A percentile compares a stretch with the other conserved stretches of the same genome.
These are phyloP conservation scores for Lottia scabra DNA, from an alignment of 2,888 invertebrate species.

Conservation along the genomic window DNA sequence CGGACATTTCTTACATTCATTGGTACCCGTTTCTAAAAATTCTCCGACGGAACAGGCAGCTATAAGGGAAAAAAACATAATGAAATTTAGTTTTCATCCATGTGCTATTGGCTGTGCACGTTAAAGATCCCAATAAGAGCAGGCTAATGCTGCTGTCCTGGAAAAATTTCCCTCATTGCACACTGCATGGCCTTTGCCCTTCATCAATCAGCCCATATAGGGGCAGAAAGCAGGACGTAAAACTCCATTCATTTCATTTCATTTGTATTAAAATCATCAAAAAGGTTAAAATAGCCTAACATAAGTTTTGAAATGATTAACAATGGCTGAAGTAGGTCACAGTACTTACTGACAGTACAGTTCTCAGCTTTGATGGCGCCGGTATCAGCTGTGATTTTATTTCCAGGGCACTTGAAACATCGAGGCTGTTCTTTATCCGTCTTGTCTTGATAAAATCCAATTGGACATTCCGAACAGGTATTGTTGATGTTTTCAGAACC, in stretches of 20 bases:
- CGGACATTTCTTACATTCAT: conserved; percentile 83
- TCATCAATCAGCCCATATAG: too few relatives aligned
- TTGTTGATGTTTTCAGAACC: conserved; percentile 73
- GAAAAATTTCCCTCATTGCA: too few relatives aligned
- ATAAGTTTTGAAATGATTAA: too few relatives aligned
- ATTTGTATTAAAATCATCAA: too few relatives aligned
- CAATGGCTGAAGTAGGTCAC: too few relatives aligned
- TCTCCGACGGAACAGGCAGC: conserved; percentile 86
- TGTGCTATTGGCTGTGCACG: too few relatives aligned
- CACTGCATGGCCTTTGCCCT: too few relatives aligned
- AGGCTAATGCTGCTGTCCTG: too few relatives aligned
- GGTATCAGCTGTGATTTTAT: conserved; percentile 31
- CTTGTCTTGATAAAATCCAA: conserved; percentile 54
- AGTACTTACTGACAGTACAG: conserved; percentile 40
- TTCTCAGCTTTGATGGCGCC: conserved; percentile 24
- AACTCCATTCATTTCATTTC: too few relatives aligned
- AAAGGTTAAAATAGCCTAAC: too few relatives aligned
- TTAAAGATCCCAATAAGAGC: too few relatives aligned
- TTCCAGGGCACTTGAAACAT: conserved; percentile 40
- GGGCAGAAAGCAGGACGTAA: too few relatives aligned
- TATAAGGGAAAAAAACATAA: conserved; percentile 30
- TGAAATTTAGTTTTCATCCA: neutral
- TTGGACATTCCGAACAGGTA: conserved; percentile 82
- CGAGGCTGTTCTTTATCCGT: conserved; percentile 27
- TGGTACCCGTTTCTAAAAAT: conserved; percentile 79